Conservation (phyloP, 2,797 vertebrate genomes). For the Sparidentex hasta region DNA sequence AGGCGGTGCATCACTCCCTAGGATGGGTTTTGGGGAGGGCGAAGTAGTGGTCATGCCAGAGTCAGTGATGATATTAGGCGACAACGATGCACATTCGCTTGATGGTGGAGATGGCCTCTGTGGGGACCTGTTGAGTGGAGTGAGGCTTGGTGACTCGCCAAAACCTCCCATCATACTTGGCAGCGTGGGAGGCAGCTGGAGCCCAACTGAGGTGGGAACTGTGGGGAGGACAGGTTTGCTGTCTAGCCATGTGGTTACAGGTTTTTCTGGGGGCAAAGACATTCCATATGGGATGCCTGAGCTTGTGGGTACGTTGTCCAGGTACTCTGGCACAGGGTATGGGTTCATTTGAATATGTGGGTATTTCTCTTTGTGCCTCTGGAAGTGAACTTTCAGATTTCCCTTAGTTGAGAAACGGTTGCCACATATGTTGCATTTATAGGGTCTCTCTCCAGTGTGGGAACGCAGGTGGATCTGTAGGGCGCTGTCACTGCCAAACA, state of each 20-base stretch:
- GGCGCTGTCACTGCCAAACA: conserved; percentile 99
- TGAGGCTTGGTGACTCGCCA: conserved; percentile 93
- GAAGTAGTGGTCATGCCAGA: conserved; percentile 83
- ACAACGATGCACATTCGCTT: conserved; percentile 96
- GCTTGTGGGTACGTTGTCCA: conserved; percentile 98
- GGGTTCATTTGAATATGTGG: conserved; percentile 99
- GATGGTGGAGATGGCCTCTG: conserved; percentile 96
- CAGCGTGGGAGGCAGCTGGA: conserved; percentile 95
- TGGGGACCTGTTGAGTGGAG: conserved; percentile 94
- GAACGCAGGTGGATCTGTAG: conserved; percentile 99
- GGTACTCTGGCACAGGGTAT: conserved; percentile 99
- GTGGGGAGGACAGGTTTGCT: conserved; percentile 96
- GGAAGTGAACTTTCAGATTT: conserved; percentile 99
- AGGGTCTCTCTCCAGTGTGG: conserved; percentile 98
- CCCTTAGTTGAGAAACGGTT: conserved; percentile 99
- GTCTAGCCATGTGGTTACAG: conserved; percentile 98
- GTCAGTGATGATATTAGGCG: conserved; percentile 92
- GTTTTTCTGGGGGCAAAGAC: conserved; percentile 98
- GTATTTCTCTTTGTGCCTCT: conserved; percentile 99
- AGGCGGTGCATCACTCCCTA: conserved; percentile 80
- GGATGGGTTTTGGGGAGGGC: conserved; percentile 89
- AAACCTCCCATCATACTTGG: conserved; percentile 89
- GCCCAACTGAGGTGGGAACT: conserved; percentile 90
- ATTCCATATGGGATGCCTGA: conserved; percentile 99
- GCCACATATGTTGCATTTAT: conserved; percentile 99